A percentile compares a stretch with the other conserved stretches of the same genome.
phyloP scores from a whole-genome alignment of 2,888 invertebrate genomes.

The Prosopocoilus inquinatus region DNA sequence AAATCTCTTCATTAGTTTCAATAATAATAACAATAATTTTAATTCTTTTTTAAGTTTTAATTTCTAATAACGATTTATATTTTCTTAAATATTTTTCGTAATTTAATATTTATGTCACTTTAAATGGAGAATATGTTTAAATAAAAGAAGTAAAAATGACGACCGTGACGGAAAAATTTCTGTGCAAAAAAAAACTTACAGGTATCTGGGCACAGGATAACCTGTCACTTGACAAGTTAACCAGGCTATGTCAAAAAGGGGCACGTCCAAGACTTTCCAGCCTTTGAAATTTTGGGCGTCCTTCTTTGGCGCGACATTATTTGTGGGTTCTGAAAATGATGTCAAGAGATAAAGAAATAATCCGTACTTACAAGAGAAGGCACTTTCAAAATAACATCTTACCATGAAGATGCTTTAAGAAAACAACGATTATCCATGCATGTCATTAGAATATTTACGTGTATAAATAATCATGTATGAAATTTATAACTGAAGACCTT shows the following conservation, averaged over 20 bases:
- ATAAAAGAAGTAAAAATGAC: slow-evolving; percentile 28
- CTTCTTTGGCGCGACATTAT: slow-evolving; percentile 63
- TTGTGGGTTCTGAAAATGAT: slow-evolving; percentile 55
- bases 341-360: neutral
- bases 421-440: no score
- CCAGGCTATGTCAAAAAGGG: slow-evolving; percentile 55
- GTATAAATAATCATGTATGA: neutral
- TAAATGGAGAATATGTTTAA: neutral
- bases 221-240: slow-evolving; percentile 69
- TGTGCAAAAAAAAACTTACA: slow-evolving; percentile 55
- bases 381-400: neutral
- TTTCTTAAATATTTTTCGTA: no score
- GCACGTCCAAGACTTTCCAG: slow-evolving; percentile 61
- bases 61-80: no score
- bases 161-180: slow-evolving; percentile 31
- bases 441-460: no score
- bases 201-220: slow-evolving; percentile 67
- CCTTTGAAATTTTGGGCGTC: slow-evolving; percentile 55
- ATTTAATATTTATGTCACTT: neutral
- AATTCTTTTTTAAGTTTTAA: no score
- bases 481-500: no score
- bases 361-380: neutral
- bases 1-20: no score
- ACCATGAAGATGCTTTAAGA: neutral
- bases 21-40: no score